Base-by-base conservation (phyloP, 1,140 invertebrate genomes). In the Atopsyche davidsoni region DNA sequence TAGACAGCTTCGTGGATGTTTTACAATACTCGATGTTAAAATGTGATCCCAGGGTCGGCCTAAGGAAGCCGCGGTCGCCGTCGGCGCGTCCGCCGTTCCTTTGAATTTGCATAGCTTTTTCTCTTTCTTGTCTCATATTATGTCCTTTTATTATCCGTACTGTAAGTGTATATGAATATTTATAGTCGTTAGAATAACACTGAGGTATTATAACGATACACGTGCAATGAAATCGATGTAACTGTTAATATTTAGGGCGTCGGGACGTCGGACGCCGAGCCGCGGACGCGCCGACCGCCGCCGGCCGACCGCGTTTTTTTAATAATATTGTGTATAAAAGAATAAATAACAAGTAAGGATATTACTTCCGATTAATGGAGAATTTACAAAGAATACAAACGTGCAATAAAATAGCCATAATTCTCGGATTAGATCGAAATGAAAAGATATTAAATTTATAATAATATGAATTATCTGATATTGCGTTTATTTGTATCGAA, bases 401-500 rank as follows among this genome's bases (percentile, higher is more conserved):
- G 56, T 58, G 56, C 56, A 58, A 58, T 58, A 58, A 58, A 48
- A 57, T 57, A 57, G 55, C 55, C 55, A 53, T 57, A 19, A 53
- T 51, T 46, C 32, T 57, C 31, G 46, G 42, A 40, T 53, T 44
- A 53, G 50, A 52, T 50, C 42, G 46, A 32, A 25, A 46, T 34
- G 25, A 35, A 36, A 46, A 46, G 46, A 50, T 49, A 36, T 52
- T 43, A 46, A 21, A 52, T 36, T 49, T 52, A 48, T 46, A 48
- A n/a, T n/a, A 23, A 48, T 46, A 51, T 46, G 46, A 44, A 45
- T 51, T 47, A 51, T 46, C 28, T 44, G 55, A 57, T 57, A 53
- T 50, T 57, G 55, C 55, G 55, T 57, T 57, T 57, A 57, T 57
- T 57, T 57, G 55, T 57, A 57, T 53, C 55, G 50, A 57, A 57